Conservation (phyloP, 2,113 vertebrate genomes). For the Seriola dumerili region DNA sequence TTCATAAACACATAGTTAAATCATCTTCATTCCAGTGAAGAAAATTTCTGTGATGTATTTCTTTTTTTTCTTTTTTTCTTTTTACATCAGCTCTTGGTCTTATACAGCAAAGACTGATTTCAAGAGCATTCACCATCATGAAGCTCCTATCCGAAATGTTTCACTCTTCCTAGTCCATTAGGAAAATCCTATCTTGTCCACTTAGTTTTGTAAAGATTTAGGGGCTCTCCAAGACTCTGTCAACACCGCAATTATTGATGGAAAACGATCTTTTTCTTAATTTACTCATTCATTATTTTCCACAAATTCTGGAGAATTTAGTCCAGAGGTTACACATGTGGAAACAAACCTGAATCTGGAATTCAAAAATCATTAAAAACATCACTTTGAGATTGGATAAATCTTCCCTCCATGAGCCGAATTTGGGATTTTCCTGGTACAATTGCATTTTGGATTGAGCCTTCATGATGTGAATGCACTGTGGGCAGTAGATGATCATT, state of each 20-base stretch:
- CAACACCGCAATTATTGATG: not conserved
- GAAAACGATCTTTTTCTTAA: not conserved
- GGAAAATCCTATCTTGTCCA: not conserved
- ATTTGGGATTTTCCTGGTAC: not conserved
- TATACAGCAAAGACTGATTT: conserved; percentile 49
- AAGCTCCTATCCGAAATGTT: conserved; percentile 9
- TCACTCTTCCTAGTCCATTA: not conserved
- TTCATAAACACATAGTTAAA: conserved; percentile 55
- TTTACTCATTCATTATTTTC: not conserved
- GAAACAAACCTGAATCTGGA: not conserved
- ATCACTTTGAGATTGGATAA: not conserved
- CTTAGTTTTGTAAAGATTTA: not conserved
- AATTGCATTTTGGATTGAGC: conserved; percentile 21
- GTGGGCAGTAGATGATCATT: conserved; percentile 42
- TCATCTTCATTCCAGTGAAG: conserved; percentile 71
- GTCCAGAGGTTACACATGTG: not conserved
- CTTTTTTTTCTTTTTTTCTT: not conserved
- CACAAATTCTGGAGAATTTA: not conserved
- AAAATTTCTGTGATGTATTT: conserved; percentile 29
- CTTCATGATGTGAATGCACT: conserved; percentile 42
- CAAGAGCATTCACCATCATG: conserved; percentile 18
- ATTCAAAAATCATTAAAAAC: not conserved
- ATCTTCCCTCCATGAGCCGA: not conserved
- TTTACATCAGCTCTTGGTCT: conserved; percentile 63
- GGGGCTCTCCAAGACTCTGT: not conserved